Evolutionary conservation across 1,140 invertebrate genomes (phyloP), one percentile per base, ranked within the genome.

Genomic region (Panulirus ornatus): DNA sequence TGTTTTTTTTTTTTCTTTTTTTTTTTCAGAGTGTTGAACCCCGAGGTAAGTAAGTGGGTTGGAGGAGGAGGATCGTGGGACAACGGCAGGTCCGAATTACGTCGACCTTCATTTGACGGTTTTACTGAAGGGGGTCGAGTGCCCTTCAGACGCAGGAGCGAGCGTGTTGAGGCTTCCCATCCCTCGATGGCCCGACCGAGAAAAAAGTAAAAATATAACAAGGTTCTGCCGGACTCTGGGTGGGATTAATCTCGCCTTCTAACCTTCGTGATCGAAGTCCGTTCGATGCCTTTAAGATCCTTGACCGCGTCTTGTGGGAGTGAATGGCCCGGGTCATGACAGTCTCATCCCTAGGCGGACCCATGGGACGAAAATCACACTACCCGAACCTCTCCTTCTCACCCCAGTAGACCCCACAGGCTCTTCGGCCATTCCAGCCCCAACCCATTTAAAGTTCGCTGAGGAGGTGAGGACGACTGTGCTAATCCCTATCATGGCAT

Each of bases 381-480:
- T 5, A 2, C 19, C 30, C 42, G 1, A 6, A 47, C 11, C 71
- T 14, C 16, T 58, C 1, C 36, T 30, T 44, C 2, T n/a, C 19
- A 40, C 78, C 44, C 75, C 19, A 9, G 0, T 8, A 5, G 3
- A 5, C 34, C 1, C 2, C 40, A 3, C 5, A 11, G 34, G 9
- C 5, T 83, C 16, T 47, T 47, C 27, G n/a, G n/a, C 66, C 34
- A n/a, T 83, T 27, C 19, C 30, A 9, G n/a, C 70, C 36, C 42
- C n/a, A 47, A 27, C 22, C 88, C 81, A 76, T 89, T 89, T 89
- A 89, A 84, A 89, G 44, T 27, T 19, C 66, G 88, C 70, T 84
- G 88, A 89, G 79, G 88, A 89, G 88, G 88, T 89, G 88, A 83
- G 51, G 88, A 89, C 66, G 88, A 79, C 88, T 84, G 88, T 75